Evolutionary conservation across 2,888 invertebrate genomes (phyloP).

Genomic region (Colostygia pectinataria): DNA sequence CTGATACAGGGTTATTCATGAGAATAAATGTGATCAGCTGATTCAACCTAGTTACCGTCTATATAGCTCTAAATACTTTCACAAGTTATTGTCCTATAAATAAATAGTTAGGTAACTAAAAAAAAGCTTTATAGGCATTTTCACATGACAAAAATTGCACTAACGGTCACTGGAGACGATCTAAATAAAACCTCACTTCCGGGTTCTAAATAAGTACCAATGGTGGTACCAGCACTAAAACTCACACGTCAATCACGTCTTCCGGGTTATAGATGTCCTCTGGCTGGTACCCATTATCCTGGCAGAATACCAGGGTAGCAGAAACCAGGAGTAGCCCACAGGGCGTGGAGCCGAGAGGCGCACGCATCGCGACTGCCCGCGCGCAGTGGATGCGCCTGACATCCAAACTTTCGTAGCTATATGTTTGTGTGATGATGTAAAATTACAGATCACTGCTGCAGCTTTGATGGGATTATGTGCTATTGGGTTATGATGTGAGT

Average conservation of each 20-base stretch:
- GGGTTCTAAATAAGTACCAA: too few species aligned
- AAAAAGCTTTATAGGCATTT: too few species aligned
- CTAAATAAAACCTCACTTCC: conserved; percentile 29
- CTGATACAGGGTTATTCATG: too few species aligned
- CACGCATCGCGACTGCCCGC: conserved; percentile 76
- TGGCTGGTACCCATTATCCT: conserved; percentile 64
- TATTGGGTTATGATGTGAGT: conserved; percentile 16
- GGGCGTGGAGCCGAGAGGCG: conserved; percentile 65
- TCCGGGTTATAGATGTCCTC: conserved; percentile 66
- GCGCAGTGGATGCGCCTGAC: conserved; percentile 64
- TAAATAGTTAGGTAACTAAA: too few species aligned
- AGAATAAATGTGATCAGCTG: too few species aligned
- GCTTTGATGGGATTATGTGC: conserved; percentile 22
- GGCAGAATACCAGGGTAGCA: conserved; percentile 64
- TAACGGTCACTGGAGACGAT: conserved; percentile 16
- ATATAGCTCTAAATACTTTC: too few species aligned
- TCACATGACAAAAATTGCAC: too few species aligned
- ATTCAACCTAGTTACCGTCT: too few species aligned
- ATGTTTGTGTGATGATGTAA: conserved; percentile 27
- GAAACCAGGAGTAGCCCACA: conserved; percentile 55
- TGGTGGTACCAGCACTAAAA: too few species aligned
- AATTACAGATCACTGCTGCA: conserved; percentile 22
- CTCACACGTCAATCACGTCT: conserved; percentile 74
- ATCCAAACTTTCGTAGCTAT: conserved; percentile 54
- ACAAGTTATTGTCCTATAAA: too few species aligned